phyloP scores from a whole-genome alignment of 2,888 invertebrate genomes.

The Willowsia nigromaculata region DNA sequence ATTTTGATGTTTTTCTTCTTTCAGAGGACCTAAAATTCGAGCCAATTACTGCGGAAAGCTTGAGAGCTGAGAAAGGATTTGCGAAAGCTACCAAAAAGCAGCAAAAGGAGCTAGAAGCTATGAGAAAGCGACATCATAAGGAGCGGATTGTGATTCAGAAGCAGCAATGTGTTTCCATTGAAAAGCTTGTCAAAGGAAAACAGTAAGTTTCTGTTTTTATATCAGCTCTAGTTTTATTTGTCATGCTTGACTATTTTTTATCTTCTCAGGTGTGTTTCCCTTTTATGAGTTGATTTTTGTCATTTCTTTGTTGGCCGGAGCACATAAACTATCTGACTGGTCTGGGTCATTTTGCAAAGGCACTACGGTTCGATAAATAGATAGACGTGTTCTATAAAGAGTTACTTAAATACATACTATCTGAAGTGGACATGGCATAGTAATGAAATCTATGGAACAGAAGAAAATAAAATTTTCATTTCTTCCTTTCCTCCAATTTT shows the following conservation, averaged over 20 bases:
- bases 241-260: background rate
- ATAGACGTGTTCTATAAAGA: background rate
- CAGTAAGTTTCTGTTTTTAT: conserved; percentile 84
- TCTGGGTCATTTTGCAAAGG: background rate
- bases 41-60: conserved; percentile 92
- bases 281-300: background rate
- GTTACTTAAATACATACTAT: background rate
- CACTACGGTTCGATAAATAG: background rate
- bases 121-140: conserved; percentile 95
- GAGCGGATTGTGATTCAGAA: conserved; percentile 95
- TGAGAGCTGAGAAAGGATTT: conserved; percentile 94
- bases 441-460: conserved; percentile 1
- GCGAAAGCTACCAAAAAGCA: conserved; percentile 96
- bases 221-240: background rate
- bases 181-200: conserved; percentile 96
- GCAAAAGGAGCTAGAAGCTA: conserved; percentile 94
- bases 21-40: conserved; percentile 88
- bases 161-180: conserved; percentile 93
- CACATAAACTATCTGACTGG: background rate
- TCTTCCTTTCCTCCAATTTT: conserved; percentile 18
- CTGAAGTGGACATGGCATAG: background rate
- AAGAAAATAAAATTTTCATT: conserved; percentile 25
- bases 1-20: conserved; percentile 57
- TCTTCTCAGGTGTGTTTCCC: background rate
- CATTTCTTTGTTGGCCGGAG: background rate